Evolutionary conservation across 2,113 vertebrate species (phyloP).

Genomic region (Syngnathus scovelli): DNA sequence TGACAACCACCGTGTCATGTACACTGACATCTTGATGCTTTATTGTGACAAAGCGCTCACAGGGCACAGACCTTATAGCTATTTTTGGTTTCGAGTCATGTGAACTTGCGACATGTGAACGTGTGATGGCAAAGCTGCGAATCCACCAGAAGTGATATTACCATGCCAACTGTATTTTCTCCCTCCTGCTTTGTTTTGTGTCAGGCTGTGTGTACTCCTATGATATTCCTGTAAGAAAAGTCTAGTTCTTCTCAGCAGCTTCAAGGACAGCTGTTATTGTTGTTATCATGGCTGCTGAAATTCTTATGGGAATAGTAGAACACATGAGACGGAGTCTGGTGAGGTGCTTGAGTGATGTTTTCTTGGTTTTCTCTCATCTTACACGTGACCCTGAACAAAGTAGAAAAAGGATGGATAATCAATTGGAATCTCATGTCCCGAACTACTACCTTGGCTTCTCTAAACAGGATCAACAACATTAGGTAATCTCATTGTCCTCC

Average conservation of each 20-base stretch:
- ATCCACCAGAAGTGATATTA: conserved; percentile 13
- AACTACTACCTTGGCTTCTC: neutral
- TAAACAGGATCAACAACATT: neutral
- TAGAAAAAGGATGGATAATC: neutral
- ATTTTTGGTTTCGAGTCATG: neutral
- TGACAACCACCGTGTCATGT: neutral
- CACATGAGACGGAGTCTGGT: neutral
- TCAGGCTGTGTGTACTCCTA: neutral
- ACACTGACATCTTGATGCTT: neutral
- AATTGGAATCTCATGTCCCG: neutral
- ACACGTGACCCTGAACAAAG: neutral
- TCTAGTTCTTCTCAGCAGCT: neutral
- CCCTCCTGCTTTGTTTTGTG: conserved; percentile 8
- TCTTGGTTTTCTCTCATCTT: neutral
- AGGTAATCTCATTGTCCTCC: neutral
- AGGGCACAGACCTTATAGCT: neutral
- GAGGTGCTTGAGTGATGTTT: neutral
- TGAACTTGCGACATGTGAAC: neutral
- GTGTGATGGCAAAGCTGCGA: conserved; percentile 10
- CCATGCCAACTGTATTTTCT: conserved; percentile 18
- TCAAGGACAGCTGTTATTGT: neutral
- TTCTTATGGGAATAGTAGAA: neutral
- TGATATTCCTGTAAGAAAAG: neutral
- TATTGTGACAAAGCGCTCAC: conserved; percentile 1
- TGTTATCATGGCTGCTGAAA: neutral